Evolutionary conservation across 2,113 vertebrate species (phyloP).

Genomic region (Dissostichus mawsoni): DNA sequence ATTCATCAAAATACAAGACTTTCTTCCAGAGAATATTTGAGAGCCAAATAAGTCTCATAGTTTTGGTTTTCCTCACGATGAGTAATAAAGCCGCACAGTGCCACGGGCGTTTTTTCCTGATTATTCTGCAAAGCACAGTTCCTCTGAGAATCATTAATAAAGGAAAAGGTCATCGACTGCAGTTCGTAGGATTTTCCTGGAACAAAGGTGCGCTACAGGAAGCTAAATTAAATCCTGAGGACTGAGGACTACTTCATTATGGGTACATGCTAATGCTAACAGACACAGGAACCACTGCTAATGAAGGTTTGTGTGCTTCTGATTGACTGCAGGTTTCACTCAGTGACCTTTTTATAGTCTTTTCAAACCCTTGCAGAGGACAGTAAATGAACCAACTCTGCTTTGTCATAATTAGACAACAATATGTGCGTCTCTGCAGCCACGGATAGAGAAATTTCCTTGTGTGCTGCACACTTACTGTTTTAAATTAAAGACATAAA

Average conservation of each 20-base stretch:
- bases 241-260: background rate
- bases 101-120: background rate
- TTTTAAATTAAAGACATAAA: no score
- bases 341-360: background rate
- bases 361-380: background rate
- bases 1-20: background rate
- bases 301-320: background rate
- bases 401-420: no score
- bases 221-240: background rate
- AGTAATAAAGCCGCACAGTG: background rate
- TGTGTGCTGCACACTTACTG: no score
- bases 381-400: background rate
- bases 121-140: background rate
- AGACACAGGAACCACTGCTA: background rate
- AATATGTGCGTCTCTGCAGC: no score
- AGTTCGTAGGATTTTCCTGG: background rate
- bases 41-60: no score
- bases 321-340: conserved; percentile 1
- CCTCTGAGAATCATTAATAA: conserved; percentile 20
- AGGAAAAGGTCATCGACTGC: conserved; percentile 27
- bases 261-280: background rate
- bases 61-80: background rate
- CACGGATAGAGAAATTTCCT: no score
- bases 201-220: background rate
- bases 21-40: background rate